These are phyloP conservation scores for Halcyon badia DNA, from an alignment of 2,797 vertebrate species.

Conservation along the genomic window DNA sequence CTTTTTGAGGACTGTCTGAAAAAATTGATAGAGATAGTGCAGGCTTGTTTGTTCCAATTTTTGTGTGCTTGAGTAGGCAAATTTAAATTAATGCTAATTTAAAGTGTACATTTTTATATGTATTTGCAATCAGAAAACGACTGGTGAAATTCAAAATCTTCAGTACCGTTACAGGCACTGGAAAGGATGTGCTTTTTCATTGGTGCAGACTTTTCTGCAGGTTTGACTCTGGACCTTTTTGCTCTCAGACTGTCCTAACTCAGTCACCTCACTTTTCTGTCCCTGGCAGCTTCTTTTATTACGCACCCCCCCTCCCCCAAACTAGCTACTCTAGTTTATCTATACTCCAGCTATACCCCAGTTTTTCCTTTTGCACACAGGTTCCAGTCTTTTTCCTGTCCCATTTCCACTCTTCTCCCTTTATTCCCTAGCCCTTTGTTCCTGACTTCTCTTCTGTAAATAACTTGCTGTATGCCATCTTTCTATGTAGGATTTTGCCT, in stretches of 20 bases:
- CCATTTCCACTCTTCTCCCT: background rate
- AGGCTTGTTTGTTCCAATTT: background rate
- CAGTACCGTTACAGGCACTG: background rate
- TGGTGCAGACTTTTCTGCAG: background rate
- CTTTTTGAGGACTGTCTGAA: background rate
- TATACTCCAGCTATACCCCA: background rate
- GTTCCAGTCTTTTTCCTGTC: background rate
- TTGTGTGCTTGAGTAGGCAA: background rate
- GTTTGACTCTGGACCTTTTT: background rate
- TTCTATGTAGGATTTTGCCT: background rate
- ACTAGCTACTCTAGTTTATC: background rate
- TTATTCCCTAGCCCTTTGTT: background rate
- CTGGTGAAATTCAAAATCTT: background rate
- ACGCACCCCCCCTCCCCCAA: background rate
- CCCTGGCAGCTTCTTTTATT: background rate
- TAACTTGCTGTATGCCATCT: background rate
- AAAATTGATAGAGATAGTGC: background rate
- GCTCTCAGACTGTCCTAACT: background rate
- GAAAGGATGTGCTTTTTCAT: background rate
- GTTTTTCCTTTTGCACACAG: background rate
- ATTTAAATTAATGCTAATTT: background rate
- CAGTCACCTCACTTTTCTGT: background rate
- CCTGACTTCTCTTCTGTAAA: conserved; percentile 9
- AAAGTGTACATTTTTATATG: background rate
- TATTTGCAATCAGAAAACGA: background rate